Evolutionary conservation across 92 coral and sea anemone species (phyloP).

Genomic region (Actinernus sp.): DNA sequence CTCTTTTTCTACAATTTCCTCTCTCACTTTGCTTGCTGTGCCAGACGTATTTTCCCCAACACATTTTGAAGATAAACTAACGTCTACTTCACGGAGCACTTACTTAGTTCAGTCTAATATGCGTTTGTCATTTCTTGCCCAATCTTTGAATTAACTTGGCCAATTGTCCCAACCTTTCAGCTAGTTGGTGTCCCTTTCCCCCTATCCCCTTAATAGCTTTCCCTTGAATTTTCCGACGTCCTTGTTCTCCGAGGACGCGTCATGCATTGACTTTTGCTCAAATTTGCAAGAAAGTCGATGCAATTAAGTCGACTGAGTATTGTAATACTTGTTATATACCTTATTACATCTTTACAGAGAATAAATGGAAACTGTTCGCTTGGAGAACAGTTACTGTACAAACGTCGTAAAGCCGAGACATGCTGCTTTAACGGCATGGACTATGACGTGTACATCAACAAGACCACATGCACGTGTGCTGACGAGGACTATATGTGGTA

Average conservation of each 20-base stretch:
- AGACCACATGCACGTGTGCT: conserved; percentile 45
- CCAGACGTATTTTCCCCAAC: too few species aligned
- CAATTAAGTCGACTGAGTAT: neutral
- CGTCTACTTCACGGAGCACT: too few species aligned
- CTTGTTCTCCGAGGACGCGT: neutral
- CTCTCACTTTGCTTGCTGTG: too few species aligned
- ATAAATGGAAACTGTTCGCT: conserved; percentile 42
- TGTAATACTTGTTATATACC: conserved; percentile 11
- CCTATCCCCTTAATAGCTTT: too few species aligned
- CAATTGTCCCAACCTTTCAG: too few species aligned
- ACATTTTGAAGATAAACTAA: too few species aligned
- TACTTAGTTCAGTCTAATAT: too few species aligned
- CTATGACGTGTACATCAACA: conserved; percentile 55
- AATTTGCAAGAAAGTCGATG: neutral
- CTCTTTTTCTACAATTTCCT: too few species aligned
- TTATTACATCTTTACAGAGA: conserved; percentile 8
- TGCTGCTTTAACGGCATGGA: conserved; percentile 74
- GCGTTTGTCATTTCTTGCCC: too few species aligned
- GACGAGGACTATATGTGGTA: conserved; percentile 69
- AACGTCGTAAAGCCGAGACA: conserved; percentile 62
- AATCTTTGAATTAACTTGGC: too few species aligned
- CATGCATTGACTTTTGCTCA: neutral
- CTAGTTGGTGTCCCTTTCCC: too few species aligned
- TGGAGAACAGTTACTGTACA: conserved; percentile 56
- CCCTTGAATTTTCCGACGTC: neutral